These are phyloP conservation scores for Amphimallon solstitiale DNA, from an alignment of 2,888 invertebrate species.

Conservation along the genomic window DNA sequence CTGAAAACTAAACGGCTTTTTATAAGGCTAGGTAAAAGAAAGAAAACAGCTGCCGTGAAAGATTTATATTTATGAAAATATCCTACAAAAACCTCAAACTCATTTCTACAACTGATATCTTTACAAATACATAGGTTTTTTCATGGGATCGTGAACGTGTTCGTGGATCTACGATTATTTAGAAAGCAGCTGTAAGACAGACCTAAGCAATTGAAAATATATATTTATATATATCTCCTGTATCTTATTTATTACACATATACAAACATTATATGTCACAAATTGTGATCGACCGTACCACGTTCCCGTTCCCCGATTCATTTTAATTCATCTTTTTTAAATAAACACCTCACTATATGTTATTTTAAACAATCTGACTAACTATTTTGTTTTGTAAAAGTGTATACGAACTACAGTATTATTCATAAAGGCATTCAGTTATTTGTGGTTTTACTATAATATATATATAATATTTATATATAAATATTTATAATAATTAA, in stretches of 20 bases:
- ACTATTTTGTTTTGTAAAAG: slow-evolving; percentile 61
- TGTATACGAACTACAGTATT: slow-evolving; percentile 64
- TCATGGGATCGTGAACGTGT: slow-evolving; percentile 55
- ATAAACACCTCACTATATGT: slow-evolving; percentile 59
- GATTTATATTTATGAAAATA: slow-evolving; percentile 65
- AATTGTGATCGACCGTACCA: slow-evolving; percentile 43
- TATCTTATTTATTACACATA: slow-evolving; percentile 28
- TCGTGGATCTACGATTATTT: slow-evolving; percentile 15
- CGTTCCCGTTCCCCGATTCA: background rate
- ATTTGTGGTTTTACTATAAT: slow-evolving; percentile 59
- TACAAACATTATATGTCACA: slow-evolving; percentile 44
- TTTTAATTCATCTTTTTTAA: slow-evolving; percentile 42
- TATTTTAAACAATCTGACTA: slow-evolving; percentile 59
- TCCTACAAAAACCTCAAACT: slow-evolving; percentile 64
- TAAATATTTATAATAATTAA: slow-evolving; percentile 59
- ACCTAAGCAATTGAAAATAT: slow-evolving; percentile 44
- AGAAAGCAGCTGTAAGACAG: slow-evolving; percentile 5
- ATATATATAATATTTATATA: slow-evolving; percentile 51
- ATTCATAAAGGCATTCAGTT: slow-evolving; percentile 64
- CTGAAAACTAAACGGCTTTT: too few relatives aligned
- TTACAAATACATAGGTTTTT: slow-evolving; percentile 56
- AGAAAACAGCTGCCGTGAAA: slow-evolving; percentile 57
- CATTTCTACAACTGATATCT: slow-evolving; percentile 62
- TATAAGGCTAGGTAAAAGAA: slow-evolving; percentile 12
- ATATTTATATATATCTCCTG: slow-evolving; percentile 42